Base-by-base conservation (phyloP, 2,888 invertebrate genomes). In the Phania funesta region DNA sequence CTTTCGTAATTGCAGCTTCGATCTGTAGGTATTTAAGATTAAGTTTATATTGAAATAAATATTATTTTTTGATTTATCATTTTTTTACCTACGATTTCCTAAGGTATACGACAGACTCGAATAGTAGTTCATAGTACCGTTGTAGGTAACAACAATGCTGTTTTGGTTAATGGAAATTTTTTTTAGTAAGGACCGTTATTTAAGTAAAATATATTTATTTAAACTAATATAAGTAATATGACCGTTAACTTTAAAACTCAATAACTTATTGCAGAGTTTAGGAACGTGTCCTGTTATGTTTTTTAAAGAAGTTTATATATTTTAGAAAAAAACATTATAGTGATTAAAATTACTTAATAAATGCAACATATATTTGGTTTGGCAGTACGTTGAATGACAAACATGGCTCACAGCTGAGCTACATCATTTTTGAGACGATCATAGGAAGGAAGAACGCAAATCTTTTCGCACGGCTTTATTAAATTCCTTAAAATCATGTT, bases 1-100 rank as follows among this genome's bases (percentile, higher is more conserved):
- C 96, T 96, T 91, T 97, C 97, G 89, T 95, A 96, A 2, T 92
- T 93, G 96, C 96, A 97, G 58, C 94, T 93, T 0, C 96, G 93
- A 89, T 92, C 95, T 95, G 44, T 90, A 62, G 67, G 22, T 18
- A 44, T 16, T 3, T 24, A 46, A 22, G 1, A 44, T 7, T 7
- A 44, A 16, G 16, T 18, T 26, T 26, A 26, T 26, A 26, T 26
- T 26, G 3, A 26, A 8, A 35, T 29, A 6, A 11, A 35, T 8
- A 11, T 5, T 26, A 26, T 26, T 26, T 3, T 26, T 26, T 26
- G 9, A 7, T 35, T 35, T 35, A 2, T 35, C 35, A 3, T 7
- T 18, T n/a, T 6, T 16, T 9, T 18, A 18, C 41, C 16, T 44
- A n/a, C 41, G n/a, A 38, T 11, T 38, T 38, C 35, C 35, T 3